phyloP scores from a whole-genome alignment of 2,113 vertebrate species.

The Scolopax mira region DNA sequence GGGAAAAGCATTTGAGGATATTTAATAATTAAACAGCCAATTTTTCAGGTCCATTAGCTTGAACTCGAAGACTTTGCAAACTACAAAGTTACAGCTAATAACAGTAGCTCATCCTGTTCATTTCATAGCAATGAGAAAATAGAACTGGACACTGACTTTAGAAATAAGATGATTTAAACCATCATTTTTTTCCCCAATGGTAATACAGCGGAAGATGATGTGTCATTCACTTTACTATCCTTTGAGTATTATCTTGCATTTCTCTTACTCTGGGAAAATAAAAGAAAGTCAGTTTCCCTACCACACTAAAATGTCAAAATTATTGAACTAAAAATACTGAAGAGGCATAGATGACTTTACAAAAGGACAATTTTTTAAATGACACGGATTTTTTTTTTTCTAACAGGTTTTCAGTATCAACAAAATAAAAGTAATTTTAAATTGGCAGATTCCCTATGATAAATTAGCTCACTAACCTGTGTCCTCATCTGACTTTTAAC shows the following conservation, averaged over 20 bases:
- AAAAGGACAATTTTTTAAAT: accelerated
- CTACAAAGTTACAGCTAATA: neutral
- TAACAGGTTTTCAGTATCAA: neutral
- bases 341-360: neutral
- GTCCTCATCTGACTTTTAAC: neutral
- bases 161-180: neutral
- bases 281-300: neutral
- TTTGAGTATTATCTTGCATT: too few relatives aligned
- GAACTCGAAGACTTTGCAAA: neutral
- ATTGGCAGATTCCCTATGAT: neutral
- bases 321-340: neutral
- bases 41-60: neutral
- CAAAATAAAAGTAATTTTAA: neutral
- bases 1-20: neutral
- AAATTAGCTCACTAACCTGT: neutral
- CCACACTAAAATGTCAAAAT: neutral
- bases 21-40: neutral
- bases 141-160: neutral
- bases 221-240: neutral
- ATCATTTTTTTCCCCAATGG: neutral
- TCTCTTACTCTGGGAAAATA: neutral
- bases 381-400: neutral
- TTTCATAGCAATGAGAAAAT: neutral
- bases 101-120: neutral
- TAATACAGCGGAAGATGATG: neutral